Conservation (phyloP, 1,140 invertebrate genomes). For the Trichomalopsis sarcophagae region DNA sequence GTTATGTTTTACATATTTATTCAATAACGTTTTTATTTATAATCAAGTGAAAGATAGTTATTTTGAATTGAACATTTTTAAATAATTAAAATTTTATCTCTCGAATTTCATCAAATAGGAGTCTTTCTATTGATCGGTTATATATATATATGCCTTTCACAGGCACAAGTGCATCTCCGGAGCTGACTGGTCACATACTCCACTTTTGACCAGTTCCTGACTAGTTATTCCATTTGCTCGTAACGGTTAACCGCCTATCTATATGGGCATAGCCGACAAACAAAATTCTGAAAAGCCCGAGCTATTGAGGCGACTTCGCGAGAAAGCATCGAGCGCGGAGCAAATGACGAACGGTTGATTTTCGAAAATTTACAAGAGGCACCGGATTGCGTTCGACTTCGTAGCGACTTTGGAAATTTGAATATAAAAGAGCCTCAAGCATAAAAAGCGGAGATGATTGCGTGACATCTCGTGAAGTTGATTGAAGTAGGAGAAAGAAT, state of each 20-base stretch:
- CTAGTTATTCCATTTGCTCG: slow-evolving; percentile 38
- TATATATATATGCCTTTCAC: no score
- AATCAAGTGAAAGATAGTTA: no score
- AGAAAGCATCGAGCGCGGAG: no score
- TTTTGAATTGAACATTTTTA: no score
- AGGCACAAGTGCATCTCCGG: neutral
- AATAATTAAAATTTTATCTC: no score
- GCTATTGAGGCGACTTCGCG: neutral
- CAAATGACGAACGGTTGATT: neutral
- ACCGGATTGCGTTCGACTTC: neutral
- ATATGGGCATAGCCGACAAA: neutral
- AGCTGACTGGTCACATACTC: slow-evolving; percentile 45
- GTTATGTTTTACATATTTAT: no score
- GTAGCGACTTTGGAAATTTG: slow-evolving; percentile 26
- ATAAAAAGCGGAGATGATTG: neutral
- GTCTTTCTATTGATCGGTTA: no score
- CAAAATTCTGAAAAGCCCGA: slow-evolving; percentile 20
- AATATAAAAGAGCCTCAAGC: slow-evolving; percentile 3
- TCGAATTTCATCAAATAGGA: no score
- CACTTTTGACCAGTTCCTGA: slow-evolving; percentile 43
- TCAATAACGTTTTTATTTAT: no score
- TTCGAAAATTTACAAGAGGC: neutral
- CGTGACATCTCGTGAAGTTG: neutral
- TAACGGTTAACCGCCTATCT: slow-evolving; percentile 38
- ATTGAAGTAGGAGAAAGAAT: slow-evolving; percentile 13